Conservation (phyloP, 2,888 invertebrate genomes). For the Torymus texanus region DNA sequence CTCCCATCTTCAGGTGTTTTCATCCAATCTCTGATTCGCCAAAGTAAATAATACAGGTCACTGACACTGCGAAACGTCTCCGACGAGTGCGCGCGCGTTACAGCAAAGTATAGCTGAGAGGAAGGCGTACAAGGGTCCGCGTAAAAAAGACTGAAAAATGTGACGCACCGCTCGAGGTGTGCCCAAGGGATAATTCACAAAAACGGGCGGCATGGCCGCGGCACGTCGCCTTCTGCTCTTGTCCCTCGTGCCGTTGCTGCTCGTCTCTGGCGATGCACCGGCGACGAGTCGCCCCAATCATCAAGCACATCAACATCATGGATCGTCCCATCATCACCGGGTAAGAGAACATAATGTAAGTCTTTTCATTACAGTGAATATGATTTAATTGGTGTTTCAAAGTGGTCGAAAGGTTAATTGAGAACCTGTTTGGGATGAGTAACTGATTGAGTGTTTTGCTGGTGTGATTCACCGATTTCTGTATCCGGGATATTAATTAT, state of each 20-base stretch:
- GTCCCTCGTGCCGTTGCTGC: constrained; percentile 21
- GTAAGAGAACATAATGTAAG: constrained; percentile 12
- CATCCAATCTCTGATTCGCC: too few species aligned
- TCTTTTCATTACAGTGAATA: too few species aligned
- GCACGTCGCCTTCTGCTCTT: constrained; percentile 27
- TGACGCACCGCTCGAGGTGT: constrained; percentile 23
- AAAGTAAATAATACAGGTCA: too few species aligned
- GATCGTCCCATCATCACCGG: constrained; percentile 45
- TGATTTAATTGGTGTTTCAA: too few species aligned
- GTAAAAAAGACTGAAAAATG: constrained; percentile 34
- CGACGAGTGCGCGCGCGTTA: background rate
- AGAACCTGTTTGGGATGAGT: too few species aligned
- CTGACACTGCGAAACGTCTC: background rate
- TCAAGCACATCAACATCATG: constrained; percentile 50
- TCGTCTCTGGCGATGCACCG: constrained; percentile 8
- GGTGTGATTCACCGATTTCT: too few species aligned
- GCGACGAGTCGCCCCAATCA: constrained; percentile 29
- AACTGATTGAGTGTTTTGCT: too few species aligned
- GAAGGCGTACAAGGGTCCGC: background rate
- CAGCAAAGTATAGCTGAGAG: too few species aligned
- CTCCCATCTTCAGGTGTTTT: too few species aligned
- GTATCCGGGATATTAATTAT: too few species aligned
- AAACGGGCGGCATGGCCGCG: constrained; percentile 48
- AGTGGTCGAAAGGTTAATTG: too few species aligned
- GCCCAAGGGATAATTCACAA: constrained; percentile 29